phyloP scores from a whole-genome alignment of 2,797 vertebrate genomes.

The Anguilla marmorata region DNA sequence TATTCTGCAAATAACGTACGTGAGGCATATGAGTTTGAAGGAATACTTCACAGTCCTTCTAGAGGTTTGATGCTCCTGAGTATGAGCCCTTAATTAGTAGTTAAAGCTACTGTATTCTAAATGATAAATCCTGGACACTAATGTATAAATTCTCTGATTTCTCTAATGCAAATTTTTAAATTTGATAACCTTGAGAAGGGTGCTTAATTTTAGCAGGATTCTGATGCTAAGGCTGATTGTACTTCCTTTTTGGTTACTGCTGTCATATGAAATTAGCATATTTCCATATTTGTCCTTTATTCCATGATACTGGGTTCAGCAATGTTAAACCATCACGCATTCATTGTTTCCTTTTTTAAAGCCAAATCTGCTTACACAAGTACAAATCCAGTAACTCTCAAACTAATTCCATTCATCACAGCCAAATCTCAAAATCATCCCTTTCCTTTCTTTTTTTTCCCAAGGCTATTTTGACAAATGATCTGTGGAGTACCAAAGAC shows the following conservation, averaged over 20 bases:
- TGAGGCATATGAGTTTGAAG: background rate
- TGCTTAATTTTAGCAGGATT: background rate
- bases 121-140: too few species aligned
- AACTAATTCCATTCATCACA: background rate
- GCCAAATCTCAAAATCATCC: background rate
- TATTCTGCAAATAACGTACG: too few species aligned
- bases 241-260: background rate
- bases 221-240: background rate
- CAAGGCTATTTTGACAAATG: conserved; percentile 13
- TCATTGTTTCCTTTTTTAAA: background rate
- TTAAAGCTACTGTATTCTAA: too few species aligned
- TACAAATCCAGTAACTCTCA: background rate
- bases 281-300: background rate
- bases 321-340: background rate
- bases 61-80: background rate
- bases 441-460: conserved; percentile 10
- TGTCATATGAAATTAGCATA: background rate
- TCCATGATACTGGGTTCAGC: background rate
- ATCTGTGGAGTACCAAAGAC: conserved; percentile 18
- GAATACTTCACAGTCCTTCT: background rate
- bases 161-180: too few species aligned
- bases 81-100: background rate
- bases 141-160: too few species aligned
- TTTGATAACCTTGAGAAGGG: too few species aligned
- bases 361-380: background rate